Conservation (phyloP, 2,113 vertebrate genomes). For the Columba livia region DNA sequence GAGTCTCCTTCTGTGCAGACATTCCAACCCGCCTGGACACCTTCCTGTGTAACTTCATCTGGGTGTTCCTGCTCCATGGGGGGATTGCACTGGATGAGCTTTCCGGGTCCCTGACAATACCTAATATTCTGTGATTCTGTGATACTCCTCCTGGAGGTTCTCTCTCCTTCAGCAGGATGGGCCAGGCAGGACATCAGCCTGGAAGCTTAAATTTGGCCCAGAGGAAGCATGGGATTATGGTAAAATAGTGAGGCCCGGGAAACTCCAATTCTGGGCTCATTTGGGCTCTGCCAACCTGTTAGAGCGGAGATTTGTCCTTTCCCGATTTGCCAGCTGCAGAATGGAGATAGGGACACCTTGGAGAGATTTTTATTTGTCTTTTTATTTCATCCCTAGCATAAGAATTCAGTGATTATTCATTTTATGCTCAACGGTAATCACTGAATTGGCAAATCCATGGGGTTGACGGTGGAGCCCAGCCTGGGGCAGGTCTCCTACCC, state of each 20-base stretch:
- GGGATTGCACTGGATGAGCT: too few relatives aligned
- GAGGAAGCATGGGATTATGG: neutral
- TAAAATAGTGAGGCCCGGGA: accelerated
- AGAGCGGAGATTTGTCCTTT: neutral
- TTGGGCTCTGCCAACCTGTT: neutral
- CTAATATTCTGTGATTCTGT: too few relatives aligned
- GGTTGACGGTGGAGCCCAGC: neutral
- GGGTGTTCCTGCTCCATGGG: too few relatives aligned
- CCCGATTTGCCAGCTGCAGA: neutral
- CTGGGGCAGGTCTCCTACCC: neutral
- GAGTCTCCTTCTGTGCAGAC: too few relatives aligned
- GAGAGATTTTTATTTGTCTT: neutral
- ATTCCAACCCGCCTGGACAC: too few relatives aligned
- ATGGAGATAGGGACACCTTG: neutral
- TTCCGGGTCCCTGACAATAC: too few relatives aligned
- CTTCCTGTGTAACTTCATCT: too few relatives aligned
- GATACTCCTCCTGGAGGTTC: neutral
- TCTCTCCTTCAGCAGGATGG: neutral
- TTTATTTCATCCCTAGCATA: neutral
- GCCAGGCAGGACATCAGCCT: neutral
- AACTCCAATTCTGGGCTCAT: neutral
- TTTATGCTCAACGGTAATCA: too few relatives aligned
- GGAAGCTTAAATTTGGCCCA: neutral
- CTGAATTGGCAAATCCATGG: accelerated
- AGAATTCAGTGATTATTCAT: neutral